phyloP scores from a whole-genome alignment of 2,797 vertebrate species.

The Florisuga fusca region DNA sequence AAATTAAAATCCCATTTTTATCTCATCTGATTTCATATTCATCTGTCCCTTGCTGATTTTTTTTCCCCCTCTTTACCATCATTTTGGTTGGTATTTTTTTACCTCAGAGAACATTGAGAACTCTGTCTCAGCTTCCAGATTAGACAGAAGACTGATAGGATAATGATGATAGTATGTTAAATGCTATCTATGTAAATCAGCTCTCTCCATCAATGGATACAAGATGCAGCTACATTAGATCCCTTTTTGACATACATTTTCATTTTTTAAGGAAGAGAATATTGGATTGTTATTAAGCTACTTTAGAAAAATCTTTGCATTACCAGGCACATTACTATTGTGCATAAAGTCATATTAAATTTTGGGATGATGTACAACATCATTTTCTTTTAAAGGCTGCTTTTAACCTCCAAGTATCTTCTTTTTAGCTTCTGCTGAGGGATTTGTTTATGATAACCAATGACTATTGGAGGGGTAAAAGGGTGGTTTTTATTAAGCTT shows the following conservation, averaged over 20 bases:
- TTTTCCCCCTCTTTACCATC: conserved; percentile 69
- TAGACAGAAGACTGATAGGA: conserved; percentile 87
- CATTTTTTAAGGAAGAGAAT: conserved; percentile 82
- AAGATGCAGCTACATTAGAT: conserved; percentile 84
- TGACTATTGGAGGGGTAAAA: conserved; percentile 25
- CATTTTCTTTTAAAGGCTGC: conserved; percentile 77
- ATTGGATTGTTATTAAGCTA: conserved; percentile 83
- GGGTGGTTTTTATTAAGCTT: conserved; percentile 65
- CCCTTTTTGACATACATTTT: conserved; percentile 83
- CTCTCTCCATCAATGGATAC: conserved; percentile 84
- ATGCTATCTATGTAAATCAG: conserved; percentile 87
- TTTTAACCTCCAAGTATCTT: conserved; percentile 77
- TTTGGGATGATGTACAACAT: conserved; percentile 82
- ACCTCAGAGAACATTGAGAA: conserved; percentile 79
- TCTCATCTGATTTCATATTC: conserved; percentile 74
- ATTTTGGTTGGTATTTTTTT: conserved; percentile 77
- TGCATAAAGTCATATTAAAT: conserved; percentile 83
- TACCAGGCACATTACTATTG: conserved; percentile 81
- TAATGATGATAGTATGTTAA: conserved; percentile 87
- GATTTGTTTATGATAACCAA: conserved; percentile 73
- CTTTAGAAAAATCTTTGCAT: conserved; percentile 82
- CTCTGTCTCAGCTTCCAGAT: conserved; percentile 78
- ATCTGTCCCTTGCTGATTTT: conserved; percentile 74
- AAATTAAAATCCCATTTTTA: conserved; percentile 48
- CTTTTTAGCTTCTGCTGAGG: conserved; percentile 72